Percentiles rank a stretch among this genome's conserved stretches.
These are phyloP conservation scores for Gadopsis marmoratus DNA, from an alignment of 2,797 vertebrate genomes.

Conservation along the genomic window DNA sequence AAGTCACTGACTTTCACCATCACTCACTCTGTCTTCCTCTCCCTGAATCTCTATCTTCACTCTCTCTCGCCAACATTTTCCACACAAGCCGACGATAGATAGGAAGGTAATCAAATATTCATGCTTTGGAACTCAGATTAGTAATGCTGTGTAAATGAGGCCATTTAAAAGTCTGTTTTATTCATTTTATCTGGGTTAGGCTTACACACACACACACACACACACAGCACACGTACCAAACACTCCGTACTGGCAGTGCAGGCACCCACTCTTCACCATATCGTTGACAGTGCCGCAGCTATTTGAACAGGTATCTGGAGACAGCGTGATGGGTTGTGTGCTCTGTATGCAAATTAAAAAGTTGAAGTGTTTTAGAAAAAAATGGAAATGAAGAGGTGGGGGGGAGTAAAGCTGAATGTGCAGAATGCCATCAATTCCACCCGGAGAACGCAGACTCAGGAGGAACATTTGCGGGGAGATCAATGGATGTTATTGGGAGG, in stretches of 20 bases:
- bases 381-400: constrained; percentile 63
- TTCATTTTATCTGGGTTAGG: constrained; percentile 85
- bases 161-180: constrained; percentile 87
- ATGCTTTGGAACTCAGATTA: constrained; percentile 83
- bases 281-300: constrained; percentile 68
- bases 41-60: constrained; percentile 26
- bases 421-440: constrained; percentile 72
- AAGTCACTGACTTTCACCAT: constrained; percentile 57
- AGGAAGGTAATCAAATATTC: constrained; percentile 83
- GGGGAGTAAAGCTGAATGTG: constrained; percentile 77
- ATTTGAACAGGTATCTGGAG: constrained; percentile 82
- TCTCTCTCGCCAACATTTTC: constrained; percentile 58
- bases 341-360: constrained; percentile 82
- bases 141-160: constrained; percentile 84
- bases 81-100: constrained; percentile 69
- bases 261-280: constrained; percentile 53
- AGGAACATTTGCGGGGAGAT: constrained; percentile 72
- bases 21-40: constrained; percentile 49
- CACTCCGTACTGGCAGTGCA: constrained; percentile 19
- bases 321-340: constrained; percentile 71
- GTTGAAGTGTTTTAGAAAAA: constrained; percentile 76
- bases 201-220: constrained; percentile 47
- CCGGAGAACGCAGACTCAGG: constrained; percentile 69
- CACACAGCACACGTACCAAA: constrained; percentile 37
- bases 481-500: constrained; percentile 79